Conservation (phyloP, 2,113 vertebrate genomes). For the Caracal caracal region DNA sequence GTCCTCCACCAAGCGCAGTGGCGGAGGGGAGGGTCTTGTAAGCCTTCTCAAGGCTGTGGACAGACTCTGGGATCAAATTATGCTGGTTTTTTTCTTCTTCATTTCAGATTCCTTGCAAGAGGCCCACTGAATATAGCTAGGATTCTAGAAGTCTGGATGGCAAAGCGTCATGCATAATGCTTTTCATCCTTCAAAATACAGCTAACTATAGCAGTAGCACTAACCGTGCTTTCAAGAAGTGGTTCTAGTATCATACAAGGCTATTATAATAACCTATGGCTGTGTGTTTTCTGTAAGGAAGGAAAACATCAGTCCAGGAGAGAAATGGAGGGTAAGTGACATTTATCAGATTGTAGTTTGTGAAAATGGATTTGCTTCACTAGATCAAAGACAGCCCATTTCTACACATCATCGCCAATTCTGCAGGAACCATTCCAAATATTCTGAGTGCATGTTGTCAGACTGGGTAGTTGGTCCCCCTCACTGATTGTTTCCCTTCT, state of each 20-base stretch:
- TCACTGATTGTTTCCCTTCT: background rate
- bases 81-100: background rate
- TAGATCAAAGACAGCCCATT: conserved; percentile 57
- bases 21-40: background rate
- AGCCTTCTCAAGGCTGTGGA: background rate
- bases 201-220: background rate
- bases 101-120: background rate
- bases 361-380: conserved; percentile 72
- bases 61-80: background rate
- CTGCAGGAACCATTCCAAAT: background rate
- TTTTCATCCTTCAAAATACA: background rate
- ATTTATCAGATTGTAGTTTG: conserved; percentile 66
- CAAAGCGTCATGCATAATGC: background rate
- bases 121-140: background rate
- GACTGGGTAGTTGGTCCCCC: background rate
- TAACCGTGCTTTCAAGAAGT: background rate
- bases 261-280: background rate
- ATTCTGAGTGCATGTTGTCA: background rate
- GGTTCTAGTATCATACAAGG: background rate
- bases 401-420: conserved; percentile 51
- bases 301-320: conserved; percentile 40
- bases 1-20: background rate
- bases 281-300: background rate
- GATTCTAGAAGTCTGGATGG: background rate
- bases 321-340: conserved; percentile 33